These are phyloP conservation scores for Ramphastos sulfuratus DNA, from an alignment of 2,113 vertebrate genomes.

Conservation along the genomic window DNA sequence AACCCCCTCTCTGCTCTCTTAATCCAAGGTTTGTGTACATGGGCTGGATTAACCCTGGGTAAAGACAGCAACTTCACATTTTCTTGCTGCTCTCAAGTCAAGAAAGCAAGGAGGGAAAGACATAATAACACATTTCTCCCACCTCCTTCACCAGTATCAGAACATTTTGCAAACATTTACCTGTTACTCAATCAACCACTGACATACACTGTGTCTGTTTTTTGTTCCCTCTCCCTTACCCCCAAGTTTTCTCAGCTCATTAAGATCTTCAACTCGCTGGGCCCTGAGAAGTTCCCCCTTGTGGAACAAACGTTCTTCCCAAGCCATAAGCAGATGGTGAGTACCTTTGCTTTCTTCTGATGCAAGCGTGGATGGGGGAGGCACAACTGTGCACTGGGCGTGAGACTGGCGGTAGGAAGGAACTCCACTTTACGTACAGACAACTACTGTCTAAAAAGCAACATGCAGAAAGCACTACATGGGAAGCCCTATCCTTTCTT, in stretches of 20 bases:
- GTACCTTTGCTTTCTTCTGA: constrained; percentile 65
- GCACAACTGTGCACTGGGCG: not conserved
- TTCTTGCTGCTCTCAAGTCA: not conserved
- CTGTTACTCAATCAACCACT: not conserved
- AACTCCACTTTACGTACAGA: not conserved
- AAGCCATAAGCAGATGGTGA: constrained; percentile 96
- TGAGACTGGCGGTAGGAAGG: not conserved
- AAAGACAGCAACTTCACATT: not conserved
- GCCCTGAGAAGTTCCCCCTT: constrained; percentile 94
- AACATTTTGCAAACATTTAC: not conserved
- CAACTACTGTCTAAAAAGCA: not conserved
- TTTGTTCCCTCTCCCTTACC: not conserved
- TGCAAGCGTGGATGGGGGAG: not conserved
- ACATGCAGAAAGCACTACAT: not conserved
- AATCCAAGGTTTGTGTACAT: not conserved
- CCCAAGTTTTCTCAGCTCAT: constrained; percentile 96
- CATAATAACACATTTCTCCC: not conserved
- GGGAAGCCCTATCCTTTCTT: not conserved
- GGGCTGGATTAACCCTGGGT: not conserved
- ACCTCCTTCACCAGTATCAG: not conserved
- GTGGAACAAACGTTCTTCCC: constrained; percentile 96
- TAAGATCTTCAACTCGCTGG: constrained; percentile 90
- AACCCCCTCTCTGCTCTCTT: not conserved
- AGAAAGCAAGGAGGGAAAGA: not conserved
- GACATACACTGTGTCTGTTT: constrained; percentile 18